Evolutionary conservation across 2,797 vertebrate species (phyloP).

Genomic region (Cyclopterus lumpus): DNA sequence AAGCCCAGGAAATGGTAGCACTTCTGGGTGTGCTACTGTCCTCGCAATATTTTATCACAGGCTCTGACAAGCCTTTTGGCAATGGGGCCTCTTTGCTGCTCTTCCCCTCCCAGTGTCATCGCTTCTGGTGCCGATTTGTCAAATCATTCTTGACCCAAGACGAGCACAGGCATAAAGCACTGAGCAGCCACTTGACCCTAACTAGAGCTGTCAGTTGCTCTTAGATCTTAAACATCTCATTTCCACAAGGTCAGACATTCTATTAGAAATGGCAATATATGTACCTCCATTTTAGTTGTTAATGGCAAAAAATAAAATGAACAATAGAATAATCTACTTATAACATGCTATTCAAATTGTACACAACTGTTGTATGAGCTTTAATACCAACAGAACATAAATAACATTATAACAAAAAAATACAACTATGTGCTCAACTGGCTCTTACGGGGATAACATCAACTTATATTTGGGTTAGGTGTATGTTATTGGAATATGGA

Average conservation of each 20-base stretch:
- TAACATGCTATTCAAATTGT: neutral
- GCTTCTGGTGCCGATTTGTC: slow-evolving; percentile 64
- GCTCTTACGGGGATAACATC: neutral
- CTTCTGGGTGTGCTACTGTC: slow-evolving; percentile 74
- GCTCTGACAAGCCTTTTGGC: slow-evolving; percentile 79
- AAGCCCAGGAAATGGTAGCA: slow-evolving; percentile 65
- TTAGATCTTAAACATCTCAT: slow-evolving; percentile 38
- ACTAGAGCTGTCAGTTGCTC: slow-evolving; percentile 55
- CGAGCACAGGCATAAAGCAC: slow-evolving; percentile 31
- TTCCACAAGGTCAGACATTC: slow-evolving; percentile 51
- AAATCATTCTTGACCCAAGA: slow-evolving; percentile 58
- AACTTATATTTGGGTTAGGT: neutral
- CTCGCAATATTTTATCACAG: slow-evolving; percentile 65
- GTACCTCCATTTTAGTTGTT: neutral
- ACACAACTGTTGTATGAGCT: neutral
- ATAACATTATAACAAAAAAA: neutral
- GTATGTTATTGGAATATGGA: slow-evolving; percentile 10
- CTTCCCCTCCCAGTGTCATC: slow-evolving; percentile 43
- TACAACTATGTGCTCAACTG: neutral
- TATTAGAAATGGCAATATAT: neutral
- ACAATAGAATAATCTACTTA: neutral
- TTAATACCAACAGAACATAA: neutral
- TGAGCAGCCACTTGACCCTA: slow-evolving; percentile 51
- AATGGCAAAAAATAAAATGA: neutral
- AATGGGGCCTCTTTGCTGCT: slow-evolving; percentile 48